These are phyloP conservation scores for Tetropium fuscum DNA, from an alignment of 2,888 invertebrate species.

Conservation along the genomic window DNA sequence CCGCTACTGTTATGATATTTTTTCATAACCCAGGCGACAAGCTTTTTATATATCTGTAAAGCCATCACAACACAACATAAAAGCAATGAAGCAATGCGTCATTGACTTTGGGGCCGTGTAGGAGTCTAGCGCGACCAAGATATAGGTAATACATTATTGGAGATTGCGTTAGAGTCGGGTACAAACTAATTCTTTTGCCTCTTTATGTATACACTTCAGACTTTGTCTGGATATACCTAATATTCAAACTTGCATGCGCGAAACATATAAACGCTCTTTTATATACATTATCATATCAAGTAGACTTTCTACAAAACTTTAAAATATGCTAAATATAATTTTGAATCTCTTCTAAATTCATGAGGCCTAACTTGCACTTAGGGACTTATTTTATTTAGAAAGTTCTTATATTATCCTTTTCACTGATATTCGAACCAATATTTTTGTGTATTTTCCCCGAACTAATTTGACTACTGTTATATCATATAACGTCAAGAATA, in stretches of 20 bases:
- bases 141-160: background rate
- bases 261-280: background rate
- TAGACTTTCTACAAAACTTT: background rate
- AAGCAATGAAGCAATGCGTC: background rate
- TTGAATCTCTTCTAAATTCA: background rate
- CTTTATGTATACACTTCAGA: background rate
- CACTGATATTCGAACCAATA: no score
- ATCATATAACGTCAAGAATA: no score
- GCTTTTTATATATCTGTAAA: no score
- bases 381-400: no score
- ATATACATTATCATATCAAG: background rate
- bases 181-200: background rate
- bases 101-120: background rate
- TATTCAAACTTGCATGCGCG: background rate
- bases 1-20: background rate
- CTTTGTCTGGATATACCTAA: background rate
- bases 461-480: no score
- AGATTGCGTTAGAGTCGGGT: background rate
- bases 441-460: no score
- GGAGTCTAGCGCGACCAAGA: background rate
- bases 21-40: background rate
- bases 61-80: background rate
- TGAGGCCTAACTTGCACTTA: no score
- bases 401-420: no score
- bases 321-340: background rate